Evolutionary conservation across 2,888 invertebrate genomes (phyloP), one percentile per base, ranked within the genome.

Genomic region (Agelastica alni): DNA sequence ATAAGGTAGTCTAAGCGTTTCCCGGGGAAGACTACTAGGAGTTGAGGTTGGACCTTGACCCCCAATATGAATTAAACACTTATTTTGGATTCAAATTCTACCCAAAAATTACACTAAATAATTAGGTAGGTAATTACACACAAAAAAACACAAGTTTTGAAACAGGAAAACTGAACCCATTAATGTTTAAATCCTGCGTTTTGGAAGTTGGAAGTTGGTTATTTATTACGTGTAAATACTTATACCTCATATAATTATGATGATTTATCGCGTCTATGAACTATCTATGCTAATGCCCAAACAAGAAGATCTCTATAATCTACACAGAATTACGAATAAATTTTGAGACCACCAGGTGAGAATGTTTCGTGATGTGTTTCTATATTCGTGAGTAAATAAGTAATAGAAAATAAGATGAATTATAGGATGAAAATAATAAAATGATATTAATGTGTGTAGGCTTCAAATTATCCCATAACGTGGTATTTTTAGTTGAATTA

Each of bases 291-390:
- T 34, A 34, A 34, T 34, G 34, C 34, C 34, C 16, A 1, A 16
- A 34, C 14, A 34, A 32, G 12, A 30, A 30, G 31, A 32, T 13
- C 31, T 32, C 12, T 32, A 32, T 32, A 32, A 32, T 32, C 31
- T 32, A 5, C 2, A 10, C 12, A 32, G 31, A 13, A 32, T 32
- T 12, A 34, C 28, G 28, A 28, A 28, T 28, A 28, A 28, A 10
- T 34, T 34, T 34, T 6, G 16, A n/a, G 34, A 34, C 34, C 34
- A 34, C 34, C 34, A 34, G n/a, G 34, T 16, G 34, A 32, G 31
- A 5, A 12, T 32, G 5, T 32, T 32, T 13, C 31, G 31, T 32
- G 31, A 32, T 32, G 31, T 12, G 10, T 13, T 32, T 32, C 31
- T 32, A 32, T 7, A 7, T 32, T 32, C 31, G 31, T 32, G 31